Evolutionary conservation across 37 sponge, comb jelly and placozoan genomes (phyloP).

Genomic region (Bolinopsis microptera): DNA sequence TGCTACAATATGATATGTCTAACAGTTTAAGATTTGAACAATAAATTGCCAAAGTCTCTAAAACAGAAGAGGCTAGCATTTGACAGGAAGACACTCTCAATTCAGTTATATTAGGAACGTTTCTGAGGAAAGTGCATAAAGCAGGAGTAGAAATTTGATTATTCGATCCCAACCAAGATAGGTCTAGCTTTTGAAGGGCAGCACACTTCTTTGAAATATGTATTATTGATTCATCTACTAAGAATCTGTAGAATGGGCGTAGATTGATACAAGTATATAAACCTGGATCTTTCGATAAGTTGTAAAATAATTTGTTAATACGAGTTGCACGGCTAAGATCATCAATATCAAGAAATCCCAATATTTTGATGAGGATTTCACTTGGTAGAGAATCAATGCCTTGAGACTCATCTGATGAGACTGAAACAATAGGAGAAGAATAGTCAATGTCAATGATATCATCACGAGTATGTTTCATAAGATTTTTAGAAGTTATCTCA

Average conservation of each 20-base stretch:
- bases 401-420: not conserved
- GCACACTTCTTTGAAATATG: not conserved
- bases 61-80: slow-evolving; percentile 22
- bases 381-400: slow-evolving; percentile 4
- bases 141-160: slow-evolving; percentile 30
- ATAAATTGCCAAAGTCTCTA: slow-evolving; percentile 27
- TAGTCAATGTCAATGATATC: not conserved
- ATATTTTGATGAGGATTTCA: slow-evolving; percentile 39
- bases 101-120: not conserved
- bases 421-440: not conserved
- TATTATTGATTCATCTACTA: not conserved
- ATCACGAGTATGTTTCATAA: not conserved
- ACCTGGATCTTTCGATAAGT: not conserved
- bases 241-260: not conserved
- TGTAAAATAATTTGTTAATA: not conserved
- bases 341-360: slow-evolving; percentile 29
- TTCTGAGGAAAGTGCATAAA: not conserved
- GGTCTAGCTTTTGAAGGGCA: not conserved
- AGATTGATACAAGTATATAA: slow-evolving; percentile 35
- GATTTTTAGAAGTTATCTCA: not conserved
- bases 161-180: slow-evolving; percentile 59
- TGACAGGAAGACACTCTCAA: not conserved
- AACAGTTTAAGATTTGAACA: not conserved
- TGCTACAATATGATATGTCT: slow-evolving; percentile 14
- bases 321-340: not conserved